A percentile compares a stretch with the other conserved stretches of the same genome.
Evolutionary conservation across 2,113 vertebrate species (phyloP).

Genomic region (Engystomops pustulosus): DNA sequence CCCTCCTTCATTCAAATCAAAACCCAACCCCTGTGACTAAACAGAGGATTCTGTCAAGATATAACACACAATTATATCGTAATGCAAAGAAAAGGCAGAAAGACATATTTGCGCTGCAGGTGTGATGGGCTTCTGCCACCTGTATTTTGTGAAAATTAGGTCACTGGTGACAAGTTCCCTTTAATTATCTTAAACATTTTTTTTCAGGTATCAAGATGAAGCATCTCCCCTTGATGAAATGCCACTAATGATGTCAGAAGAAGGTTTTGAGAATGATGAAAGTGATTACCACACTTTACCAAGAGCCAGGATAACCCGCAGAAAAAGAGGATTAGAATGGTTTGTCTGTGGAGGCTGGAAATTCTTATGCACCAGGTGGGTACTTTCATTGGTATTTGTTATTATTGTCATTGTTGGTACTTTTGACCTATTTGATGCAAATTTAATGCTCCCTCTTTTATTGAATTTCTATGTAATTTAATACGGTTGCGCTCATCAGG

Average conservation of each 20-base stretch:
- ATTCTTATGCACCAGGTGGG: conserved; percentile 89
- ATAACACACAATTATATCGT: too few species aligned
- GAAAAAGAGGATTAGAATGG: conserved; percentile 84
- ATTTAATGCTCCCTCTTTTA: too few species aligned
- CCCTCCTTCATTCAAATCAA: too few species aligned
- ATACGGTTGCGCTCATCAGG: too few species aligned
- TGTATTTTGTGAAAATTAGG: too few species aligned
- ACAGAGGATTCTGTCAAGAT: too few species aligned
- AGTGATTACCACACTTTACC: conserved; percentile 96
- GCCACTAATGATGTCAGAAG: conserved; percentile 99
- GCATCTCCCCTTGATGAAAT: conserved; percentile 93
- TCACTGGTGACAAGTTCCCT: neutral
- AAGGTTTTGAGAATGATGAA: conserved; percentile 96
- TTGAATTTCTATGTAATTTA: too few species aligned
- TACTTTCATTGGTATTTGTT: neutral
- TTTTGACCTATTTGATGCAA: too few species aligned
- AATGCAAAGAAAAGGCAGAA: too few species aligned
- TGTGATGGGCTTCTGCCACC: too few species aligned
- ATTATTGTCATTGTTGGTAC: neutral
- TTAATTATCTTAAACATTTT: neutral
- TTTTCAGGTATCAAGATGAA: conserved; percentile 90
- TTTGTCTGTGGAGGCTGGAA: conserved; percentile 94
- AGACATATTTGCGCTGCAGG: too few species aligned
- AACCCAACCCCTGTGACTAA: too few species aligned
- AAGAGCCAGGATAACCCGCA: conserved; percentile 80